phyloP scores from a whole-genome alignment of 2,797 vertebrate species.

The Thripadectes ignobilis region DNA sequence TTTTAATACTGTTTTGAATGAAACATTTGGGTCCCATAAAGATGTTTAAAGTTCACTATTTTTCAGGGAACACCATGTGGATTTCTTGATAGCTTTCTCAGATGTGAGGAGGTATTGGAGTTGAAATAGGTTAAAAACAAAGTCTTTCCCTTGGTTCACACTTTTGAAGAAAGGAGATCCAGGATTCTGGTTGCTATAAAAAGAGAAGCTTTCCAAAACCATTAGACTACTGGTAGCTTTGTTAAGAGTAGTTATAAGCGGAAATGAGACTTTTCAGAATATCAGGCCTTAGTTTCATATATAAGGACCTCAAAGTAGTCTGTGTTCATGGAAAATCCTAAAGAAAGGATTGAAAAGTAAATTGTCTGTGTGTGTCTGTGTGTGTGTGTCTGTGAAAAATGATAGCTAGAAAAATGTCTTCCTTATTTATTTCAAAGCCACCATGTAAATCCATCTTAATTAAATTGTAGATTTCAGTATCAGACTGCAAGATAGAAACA shows the following conservation, averaged over 20 bases:
- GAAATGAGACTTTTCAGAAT: not conserved
- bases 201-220: not conserved
- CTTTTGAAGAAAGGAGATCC: not conserved
- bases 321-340: not conserved
- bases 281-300: not conserved
- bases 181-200: not conserved
- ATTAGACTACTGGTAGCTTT: not conserved
- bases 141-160: not conserved
- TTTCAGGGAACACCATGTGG: not conserved
- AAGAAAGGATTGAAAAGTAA: not conserved
- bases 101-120: not conserved
- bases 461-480: not conserved
- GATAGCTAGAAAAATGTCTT: not conserved
- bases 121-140: not conserved
- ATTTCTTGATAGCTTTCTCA: conserved; percentile 34
- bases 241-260: not conserved
- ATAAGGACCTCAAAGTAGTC: not conserved
- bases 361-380: not conserved
- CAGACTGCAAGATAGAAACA: not conserved
- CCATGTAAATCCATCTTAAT: not conserved
- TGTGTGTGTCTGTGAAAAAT: not conserved
- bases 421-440: not conserved
- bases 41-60: not conserved
- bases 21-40: conserved; percentile 13
- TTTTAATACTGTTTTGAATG: not conserved